phyloP scores from a whole-genome alignment of 1,140 invertebrate species.

The Galleria mellonella region DNA sequence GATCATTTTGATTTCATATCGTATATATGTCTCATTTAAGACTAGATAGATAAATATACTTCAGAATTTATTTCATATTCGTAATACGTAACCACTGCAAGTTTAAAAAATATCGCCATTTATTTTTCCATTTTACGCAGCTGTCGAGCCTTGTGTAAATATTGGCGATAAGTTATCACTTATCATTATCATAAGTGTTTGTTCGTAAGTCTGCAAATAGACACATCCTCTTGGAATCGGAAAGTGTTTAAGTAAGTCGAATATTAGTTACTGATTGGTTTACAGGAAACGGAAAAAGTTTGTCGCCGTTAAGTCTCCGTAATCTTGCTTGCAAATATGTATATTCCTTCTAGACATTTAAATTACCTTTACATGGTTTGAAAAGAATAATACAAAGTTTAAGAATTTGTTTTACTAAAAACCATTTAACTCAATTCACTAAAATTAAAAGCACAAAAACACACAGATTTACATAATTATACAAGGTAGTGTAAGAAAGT shows the following conservation, averaged over 20 bases:
- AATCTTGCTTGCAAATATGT: not conserved
- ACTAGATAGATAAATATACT: no score
- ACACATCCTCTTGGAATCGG: slow-evolving; percentile 20
- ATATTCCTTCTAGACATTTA: not conserved
- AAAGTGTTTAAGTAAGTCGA: slow-evolving; percentile 8
- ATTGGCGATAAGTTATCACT: slow-evolving; percentile 2
- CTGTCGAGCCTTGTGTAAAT: slow-evolving; percentile 2
- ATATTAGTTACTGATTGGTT: no score
- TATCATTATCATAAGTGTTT: no score
- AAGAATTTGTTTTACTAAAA: not conserved
- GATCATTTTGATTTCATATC: no score
- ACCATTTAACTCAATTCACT: no score
- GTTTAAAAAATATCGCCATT: not conserved
- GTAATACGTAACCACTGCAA: no score
- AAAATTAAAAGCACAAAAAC: no score
- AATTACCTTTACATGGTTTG: not conserved
- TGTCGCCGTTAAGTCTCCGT: not conserved
- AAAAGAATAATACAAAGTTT: not conserved
- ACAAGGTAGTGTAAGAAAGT: no score
- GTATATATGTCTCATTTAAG: no score
- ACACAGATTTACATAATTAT: no score
- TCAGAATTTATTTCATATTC: no score
- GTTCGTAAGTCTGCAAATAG: slow-evolving; percentile 14
- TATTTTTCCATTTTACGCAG: not conserved
- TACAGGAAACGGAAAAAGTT: not conserved